Evolutionary conservation across 2,113 vertebrate genomes (phyloP), one percentile per base, ranked within the genome.

Genomic region (Elachura formosa): DNA sequence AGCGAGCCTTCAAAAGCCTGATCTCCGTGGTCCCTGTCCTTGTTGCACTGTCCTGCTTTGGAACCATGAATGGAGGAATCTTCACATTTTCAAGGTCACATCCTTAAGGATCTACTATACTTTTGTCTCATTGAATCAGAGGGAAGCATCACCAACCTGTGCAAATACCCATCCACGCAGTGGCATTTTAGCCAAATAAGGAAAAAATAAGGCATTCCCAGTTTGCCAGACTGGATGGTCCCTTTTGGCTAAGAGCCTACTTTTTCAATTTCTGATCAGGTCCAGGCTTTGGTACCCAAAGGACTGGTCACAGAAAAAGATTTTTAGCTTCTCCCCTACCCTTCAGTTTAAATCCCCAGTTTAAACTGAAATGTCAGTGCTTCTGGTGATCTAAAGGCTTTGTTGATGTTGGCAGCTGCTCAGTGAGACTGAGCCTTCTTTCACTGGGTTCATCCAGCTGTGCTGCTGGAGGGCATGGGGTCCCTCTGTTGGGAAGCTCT

Each of bases 31-130:
- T 99, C 43, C 98, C 98, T 17, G 24, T 99, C 61, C 98, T 99
- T 20, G 99, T 99, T 1, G 98, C 98, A 1, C 52, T 98, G 20
- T 99, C 99, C 61, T 99, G 99, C 74, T 98, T 99, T 34, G 99
- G 99, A 69, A 96, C 98, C 11, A 96, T 99, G 45, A 99, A 99
- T 28, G 98, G 98, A 26, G 98, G 98, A 31, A 98, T 99, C 92
- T 98, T 99, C 87, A 96, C 97, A 0, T 84, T 97, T 61, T 97
- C 99, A 66, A 99, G 98, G 98, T 99, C 93, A 69, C 9, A 21
- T 52, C 31, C 31, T 31, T 41, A 51, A 78, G n/a, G 56, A 56
- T 61, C 52, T 78, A 8, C 69, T 76, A 22, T 33, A 33, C 9
- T 56, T 34, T 87, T 83, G 9, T 20, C 24, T 88, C 34, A 38